Base-by-base conservation (phyloP, 2,113 vertebrate species). In the Genyomyrus donnyi region DNA sequence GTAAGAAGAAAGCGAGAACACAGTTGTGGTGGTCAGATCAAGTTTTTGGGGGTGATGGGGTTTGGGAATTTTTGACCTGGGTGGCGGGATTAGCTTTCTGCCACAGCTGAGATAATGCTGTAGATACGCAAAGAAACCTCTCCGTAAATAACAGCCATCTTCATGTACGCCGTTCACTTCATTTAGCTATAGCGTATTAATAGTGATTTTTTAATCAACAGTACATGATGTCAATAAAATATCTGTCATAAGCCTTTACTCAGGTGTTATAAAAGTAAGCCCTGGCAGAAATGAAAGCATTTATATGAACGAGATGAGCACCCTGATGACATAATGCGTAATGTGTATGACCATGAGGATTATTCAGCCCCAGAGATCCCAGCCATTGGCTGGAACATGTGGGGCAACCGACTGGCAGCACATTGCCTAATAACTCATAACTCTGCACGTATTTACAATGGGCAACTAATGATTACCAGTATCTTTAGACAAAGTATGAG, bases 121-220 rank as follows among this genome's bases (percentile, higher is more conserved):
- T 21, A 15, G 31, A 83, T 5, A 39, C 21, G 27, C 27, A 31
- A 50, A 21, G 77, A 89, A 46, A 50, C 21, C n/a, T 77, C 66
- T 35, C 46, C 3, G 19, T 77, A 52, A 89, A 80, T 52, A 80
- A 49, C n/a, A 49, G 48, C 7, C 7, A 52, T 24, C 31, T 50
- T 39, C 70, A 52, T 80, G 19, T 52, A 46, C 6, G 39, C 46
- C 77, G 19, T 80, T 31, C 66, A 52, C 13, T 80, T 80, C 24
- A 52, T 83, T 70, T 50, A 89, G 70, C 88, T 39, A 52, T 89
- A 27, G 15, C 42, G 70, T 21, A 88, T 77, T 53, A 80, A 89
- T 80, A 49, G 24, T 89, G 31, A 89, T n/a, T 88, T 31, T 88
- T 45, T 27, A 45, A 70, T 66, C 88, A 88, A 88, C 46, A 89